Conservation (phyloP, 2,888 invertebrate species). For the Napeogenes inachia region DNA sequence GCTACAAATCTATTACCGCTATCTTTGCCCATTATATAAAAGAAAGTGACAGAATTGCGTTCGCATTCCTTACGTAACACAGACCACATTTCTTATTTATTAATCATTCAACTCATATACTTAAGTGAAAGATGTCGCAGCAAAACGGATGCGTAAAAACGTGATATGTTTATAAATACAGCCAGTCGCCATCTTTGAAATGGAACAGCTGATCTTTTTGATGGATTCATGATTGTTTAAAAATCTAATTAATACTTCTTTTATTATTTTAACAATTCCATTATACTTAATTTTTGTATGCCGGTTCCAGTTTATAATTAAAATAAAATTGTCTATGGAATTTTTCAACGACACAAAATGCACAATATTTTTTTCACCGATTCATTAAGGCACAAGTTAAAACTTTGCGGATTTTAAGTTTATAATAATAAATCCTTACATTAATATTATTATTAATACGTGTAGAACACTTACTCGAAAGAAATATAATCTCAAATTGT, state of each 20-base stretch:
- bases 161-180: slow-evolving; percentile 37
- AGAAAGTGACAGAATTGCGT: slow-evolving; percentile 63
- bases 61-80: slow-evolving; percentile 68
- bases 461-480: no score
- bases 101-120: slow-evolving; percentile 56
- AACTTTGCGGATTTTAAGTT: no score
- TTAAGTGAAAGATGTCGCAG: slow-evolving; percentile 69
- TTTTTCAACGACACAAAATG: no score
- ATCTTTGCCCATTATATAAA: slow-evolving; percentile 44
- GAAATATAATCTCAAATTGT: no score
- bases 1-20: slow-evolving; percentile 20
- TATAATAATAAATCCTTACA: no score
- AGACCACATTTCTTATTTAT: slow-evolving; percentile 57
- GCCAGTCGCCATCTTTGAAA: slow-evolving; percentile 13
- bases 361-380: no score
- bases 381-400: no score
- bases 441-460: no score
- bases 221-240: background rate
- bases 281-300: no score
- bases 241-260: background rate
- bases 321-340: no score
- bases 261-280: no score
- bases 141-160: slow-evolving; percentile 63
- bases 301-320: no score
- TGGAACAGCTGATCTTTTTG: slow-evolving; percentile 19